Base-by-base conservation (phyloP, 2,888 invertebrate species). In the Ichneumoninae sp. region DNA sequence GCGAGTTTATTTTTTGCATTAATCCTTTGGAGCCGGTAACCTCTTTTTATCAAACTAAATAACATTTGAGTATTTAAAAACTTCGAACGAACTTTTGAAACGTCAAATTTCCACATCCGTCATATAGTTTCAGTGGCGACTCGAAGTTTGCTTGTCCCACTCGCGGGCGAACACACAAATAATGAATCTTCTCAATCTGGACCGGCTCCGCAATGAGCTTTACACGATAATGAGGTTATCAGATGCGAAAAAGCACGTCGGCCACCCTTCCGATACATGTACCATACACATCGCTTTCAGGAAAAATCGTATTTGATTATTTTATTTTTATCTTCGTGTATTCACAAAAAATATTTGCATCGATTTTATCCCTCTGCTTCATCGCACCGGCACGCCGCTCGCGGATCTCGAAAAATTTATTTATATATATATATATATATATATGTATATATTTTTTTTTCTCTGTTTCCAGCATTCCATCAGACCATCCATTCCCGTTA, bases 401-500 rank as follows among this genome's bases (percentile, higher is more conserved):
- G 71, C 19, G n/a, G 44, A 60, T 68, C 30, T 69, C n/a, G n/a
- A 5, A 52, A 36, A 54, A 68, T 78, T 52, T 71, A 68, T 72
- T 57, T 36, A 76, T 22, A 22, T 22, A 22, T 22, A 22, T n/a
- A 26, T 26, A 26, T 26, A 26, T 26, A 26, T 26, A 26, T 26
- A 26, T 26, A 26, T 26, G 1, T 65, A 74, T 65, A 70, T 57
- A 3, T 30, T 5, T 13, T 19, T 76, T 68, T 47, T 44, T 71
- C 22, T 87, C 77, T 87, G 50, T 86, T 93, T 93, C 75, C 91
- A 94, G 94, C 92, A 93, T 86, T 91, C 93, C 47, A 92, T 91
- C 78, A 92, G 92, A 90, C 92, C 92, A 79, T 92, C 93, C 71
- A 93, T 93, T 80, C 94, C 93, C 81, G 93, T 93, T 50, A 94